Conservation (phyloP, 2,888 invertebrate genomes). For the Abrostola triplasia region DNA sequence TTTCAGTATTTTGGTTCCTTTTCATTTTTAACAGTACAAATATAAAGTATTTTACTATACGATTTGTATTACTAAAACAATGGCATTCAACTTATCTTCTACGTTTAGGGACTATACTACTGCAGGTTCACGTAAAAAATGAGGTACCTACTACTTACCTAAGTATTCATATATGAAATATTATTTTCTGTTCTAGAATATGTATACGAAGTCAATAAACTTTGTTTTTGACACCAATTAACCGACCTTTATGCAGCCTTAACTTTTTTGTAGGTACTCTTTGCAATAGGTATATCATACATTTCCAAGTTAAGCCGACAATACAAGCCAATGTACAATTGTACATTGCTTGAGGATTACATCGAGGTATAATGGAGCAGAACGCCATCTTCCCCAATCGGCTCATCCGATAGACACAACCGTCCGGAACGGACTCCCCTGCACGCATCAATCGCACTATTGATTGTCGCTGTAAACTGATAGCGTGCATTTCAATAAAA, state of each 20-base stretch:
- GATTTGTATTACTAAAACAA: no score
- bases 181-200: no score
- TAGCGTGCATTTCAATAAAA: slow-evolving; percentile 64
- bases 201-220: no score
- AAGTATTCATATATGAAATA: no score
- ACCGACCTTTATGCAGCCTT: no score
- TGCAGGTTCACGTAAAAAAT: no score
- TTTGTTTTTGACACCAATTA: no score
- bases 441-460: slow-evolving; percentile 80
- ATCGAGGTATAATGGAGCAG: slow-evolving; percentile 82
- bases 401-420: slow-evolving; percentile 83
- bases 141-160: no score
- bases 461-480: slow-evolving; percentile 75
- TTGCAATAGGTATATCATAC: slow-evolving; percentile 22
- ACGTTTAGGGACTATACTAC: no score
- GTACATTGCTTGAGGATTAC: slow-evolving; percentile 71
- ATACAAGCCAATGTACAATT: slow-evolving; percentile 46
- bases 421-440: slow-evolving; percentile 83
- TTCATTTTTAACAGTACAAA: no score
- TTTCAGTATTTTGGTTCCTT: not conserved
- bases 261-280: slow-evolving; percentile 6
- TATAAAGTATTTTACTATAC: no score
- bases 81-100: no score
- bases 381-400: slow-evolving; percentile 79
- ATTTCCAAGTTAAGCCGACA: slow-evolving; percentile 31